Evolutionary conservation across 2,797 vertebrate genomes (phyloP).

Genomic region (Sebastes steindachneri): DNA sequence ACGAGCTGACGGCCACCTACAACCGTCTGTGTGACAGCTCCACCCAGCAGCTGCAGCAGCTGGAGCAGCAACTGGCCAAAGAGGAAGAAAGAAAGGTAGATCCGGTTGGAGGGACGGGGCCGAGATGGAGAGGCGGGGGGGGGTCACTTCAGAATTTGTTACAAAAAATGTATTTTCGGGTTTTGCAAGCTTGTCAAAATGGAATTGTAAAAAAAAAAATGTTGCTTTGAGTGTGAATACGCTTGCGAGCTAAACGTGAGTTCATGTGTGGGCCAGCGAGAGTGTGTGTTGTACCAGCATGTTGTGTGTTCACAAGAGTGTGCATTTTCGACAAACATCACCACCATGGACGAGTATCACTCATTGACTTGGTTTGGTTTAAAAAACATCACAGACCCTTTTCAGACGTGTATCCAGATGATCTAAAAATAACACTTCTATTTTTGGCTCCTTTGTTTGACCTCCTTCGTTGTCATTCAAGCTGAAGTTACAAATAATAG

Average conservation of each 20-base stretch:
- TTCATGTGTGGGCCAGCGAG: conserved; percentile 51
- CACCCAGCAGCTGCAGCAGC: conserved; percentile 90
- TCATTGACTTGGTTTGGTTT: conserved; percentile 65
- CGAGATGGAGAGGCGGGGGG: not conserved
- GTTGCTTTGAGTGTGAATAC: conserved; percentile 29
- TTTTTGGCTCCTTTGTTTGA: not conserved
- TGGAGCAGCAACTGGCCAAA: conserved; percentile 92
- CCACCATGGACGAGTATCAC: conserved; percentile 39
- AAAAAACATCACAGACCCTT: conserved; percentile 61
- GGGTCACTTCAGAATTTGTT: not conserved
- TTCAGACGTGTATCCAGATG: conserved; percentile 65
- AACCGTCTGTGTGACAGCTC: conserved; percentile 88
- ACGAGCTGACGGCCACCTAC: conserved; percentile 88
- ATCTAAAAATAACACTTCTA: not conserved
- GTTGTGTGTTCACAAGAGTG: conserved; percentile 75
- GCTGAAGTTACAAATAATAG: not conserved
- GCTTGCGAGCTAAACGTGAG: conserved; percentile 52
- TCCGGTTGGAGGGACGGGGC: not conserved
- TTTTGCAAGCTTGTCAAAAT: conserved; percentile 28
- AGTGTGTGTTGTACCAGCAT: conserved; percentile 67
- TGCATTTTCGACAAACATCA: conserved; percentile 66
- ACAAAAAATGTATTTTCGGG: not conserved
- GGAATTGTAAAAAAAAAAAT: conserved; percentile 27
- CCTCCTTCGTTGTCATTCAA: not conserved
- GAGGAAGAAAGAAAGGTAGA: conserved; percentile 96